Evolutionary conservation across 2,113 vertebrate species (phyloP).

Genomic region (Saimiri boliviensis): DNA sequence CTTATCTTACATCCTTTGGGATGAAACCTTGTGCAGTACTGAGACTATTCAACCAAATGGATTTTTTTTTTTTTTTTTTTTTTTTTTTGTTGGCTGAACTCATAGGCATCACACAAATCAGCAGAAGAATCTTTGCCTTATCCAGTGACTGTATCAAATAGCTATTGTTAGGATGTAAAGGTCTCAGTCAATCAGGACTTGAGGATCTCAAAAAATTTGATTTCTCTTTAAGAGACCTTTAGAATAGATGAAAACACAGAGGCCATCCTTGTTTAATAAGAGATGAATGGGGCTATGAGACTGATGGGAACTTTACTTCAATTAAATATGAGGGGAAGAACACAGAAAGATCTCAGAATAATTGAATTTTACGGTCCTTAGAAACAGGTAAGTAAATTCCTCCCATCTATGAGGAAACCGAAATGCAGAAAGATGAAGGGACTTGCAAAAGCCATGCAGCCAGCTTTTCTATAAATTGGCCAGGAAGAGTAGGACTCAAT

Average conservation of each 20-base stretch:
- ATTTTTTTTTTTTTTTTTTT: slow-evolving; percentile 49
- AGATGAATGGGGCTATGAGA: background rate
- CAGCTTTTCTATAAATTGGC: background rate
- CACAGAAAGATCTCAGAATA: slow-evolving; percentile 6
- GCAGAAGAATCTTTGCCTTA: slow-evolving; percentile 14
- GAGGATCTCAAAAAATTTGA: background rate
- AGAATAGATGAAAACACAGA: slow-evolving; percentile 28
- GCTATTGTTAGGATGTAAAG: slow-evolving; percentile 49
- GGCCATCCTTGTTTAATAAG: background rate
- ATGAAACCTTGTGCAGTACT: background rate
- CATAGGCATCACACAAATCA: slow-evolving; percentile 17
- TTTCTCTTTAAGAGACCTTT: slow-evolving; percentile 53
- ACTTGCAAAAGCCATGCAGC: background rate
- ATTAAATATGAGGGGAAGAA: background rate
- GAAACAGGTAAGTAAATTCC: background rate
- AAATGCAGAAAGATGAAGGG: background rate
- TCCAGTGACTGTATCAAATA: slow-evolving; percentile 50
- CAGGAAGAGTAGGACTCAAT: background rate
- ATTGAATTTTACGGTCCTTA: background rate
- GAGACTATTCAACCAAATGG: slow-evolving; percentile 39
- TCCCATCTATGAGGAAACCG: background rate
- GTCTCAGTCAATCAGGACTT: slow-evolving; percentile 48
- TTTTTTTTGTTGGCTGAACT: slow-evolving; percentile 53
- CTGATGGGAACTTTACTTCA: background rate
- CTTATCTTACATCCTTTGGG: background rate